Evolutionary conservation across 2,797 vertebrate species (phyloP).

Genomic region (Intellagama lesueurii): DNA sequence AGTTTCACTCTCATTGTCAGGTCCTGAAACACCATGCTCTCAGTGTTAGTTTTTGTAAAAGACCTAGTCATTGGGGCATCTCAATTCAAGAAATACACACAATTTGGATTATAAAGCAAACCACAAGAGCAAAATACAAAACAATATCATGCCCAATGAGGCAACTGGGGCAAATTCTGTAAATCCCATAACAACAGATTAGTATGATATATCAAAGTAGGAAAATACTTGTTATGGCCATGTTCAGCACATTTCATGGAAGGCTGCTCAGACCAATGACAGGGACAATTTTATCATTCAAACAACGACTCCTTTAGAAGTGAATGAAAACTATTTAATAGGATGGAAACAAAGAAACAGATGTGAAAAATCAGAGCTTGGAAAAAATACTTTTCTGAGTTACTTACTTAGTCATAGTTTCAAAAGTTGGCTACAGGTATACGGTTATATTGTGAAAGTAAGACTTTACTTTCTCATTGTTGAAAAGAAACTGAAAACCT

Average conservation of each 20-base stretch:
- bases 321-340: neutral
- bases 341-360: neutral
- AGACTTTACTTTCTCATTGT: too few relatives aligned
- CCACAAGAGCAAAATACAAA: neutral
- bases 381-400: too few relatives aligned
- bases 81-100: neutral
- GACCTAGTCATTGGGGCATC: neutral
- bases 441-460: neutral
- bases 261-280: neutral
- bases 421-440: neutral
- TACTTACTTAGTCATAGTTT: too few relatives aligned
- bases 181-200: neutral
- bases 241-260: neutral
- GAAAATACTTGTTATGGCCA: neutral
- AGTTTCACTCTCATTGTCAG: neutral
- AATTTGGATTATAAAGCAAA: neutral
- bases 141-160: neutral
- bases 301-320: neutral
- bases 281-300: neutral
- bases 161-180: neutral
- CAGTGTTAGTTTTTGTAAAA: neutral
- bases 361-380: neutral
- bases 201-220: neutral
- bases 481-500: too few relatives aligned
- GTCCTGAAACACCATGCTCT: neutral